These are phyloP conservation scores for Ovis aries DNA, from an alignment of 2,113 vertebrate genomes.

Conservation along the genomic window ARS-UI_Ramb_v3.0 NC_056063.1:21594001-21594500, in stretches of 20 bases:
- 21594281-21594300: not conserved
- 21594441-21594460: no score
- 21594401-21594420: no score
- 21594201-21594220: not conserved
- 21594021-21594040: not conserved
- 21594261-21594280: not conserved
- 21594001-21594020: rapidly evolving
- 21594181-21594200: not conserved
- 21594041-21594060: not conserved
- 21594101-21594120: not conserved
- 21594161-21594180: not conserved
- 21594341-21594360: no score
- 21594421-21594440: no score
- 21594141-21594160: not conserved
- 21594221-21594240: not conserved
- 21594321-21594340: no score
- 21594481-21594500: no score
- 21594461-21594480: no score
- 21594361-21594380: no score
- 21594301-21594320: not conserved
- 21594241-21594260: not conserved
- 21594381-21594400: no score
- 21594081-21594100: not conserved
- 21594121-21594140: not conserved
- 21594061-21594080: not conserved